phyloP scores from a whole-genome alignment of 2,113 vertebrate species.

The Holacanthus passer region DNA sequence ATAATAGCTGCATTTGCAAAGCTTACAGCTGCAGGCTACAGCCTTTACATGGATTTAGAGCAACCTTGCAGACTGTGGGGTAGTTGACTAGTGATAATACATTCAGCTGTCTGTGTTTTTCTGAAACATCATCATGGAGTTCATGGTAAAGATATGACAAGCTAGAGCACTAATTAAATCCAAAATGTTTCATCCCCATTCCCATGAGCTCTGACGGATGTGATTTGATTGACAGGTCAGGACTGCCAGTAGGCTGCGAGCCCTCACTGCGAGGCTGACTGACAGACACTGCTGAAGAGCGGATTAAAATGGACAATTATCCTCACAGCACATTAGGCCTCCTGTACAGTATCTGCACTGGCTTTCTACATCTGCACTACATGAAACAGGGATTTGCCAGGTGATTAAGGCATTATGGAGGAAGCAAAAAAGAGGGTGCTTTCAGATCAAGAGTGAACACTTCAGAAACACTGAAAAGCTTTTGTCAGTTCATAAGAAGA shows the following conservation, averaged over 20 bases:
- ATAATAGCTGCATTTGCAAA: constrained; percentile 61
- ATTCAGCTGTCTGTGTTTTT: constrained; percentile 18
- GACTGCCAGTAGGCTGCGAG: background rate
- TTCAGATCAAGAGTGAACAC: background rate
- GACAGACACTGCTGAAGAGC: constrained; percentile 39
- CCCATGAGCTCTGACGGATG: constrained; percentile 27
- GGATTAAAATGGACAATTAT: constrained; percentile 57
- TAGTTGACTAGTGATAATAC: constrained; percentile 11
- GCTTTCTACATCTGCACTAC: constrained; percentile 8
- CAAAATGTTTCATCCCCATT: background rate
- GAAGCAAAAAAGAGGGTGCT: background rate
- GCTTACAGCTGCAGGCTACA: constrained; percentile 54
- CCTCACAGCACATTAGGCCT: constrained; percentile 36
- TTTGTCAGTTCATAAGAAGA: background rate
- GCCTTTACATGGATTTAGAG: constrained; percentile 49
- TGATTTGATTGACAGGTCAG: constrained; percentile 51
- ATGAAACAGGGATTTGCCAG: constrained; percentile 37
- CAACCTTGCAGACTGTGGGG: constrained; percentile 24
- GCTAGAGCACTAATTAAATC: constrained; percentile 13
- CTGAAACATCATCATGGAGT: background rate
- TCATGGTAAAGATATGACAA: constrained; percentile 32
- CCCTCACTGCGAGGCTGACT: constrained; percentile 24
- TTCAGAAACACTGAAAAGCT: background rate
- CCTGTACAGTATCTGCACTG: background rate
- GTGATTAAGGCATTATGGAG: constrained; percentile 37